Conservation (phyloP, 2,888 invertebrate species). For the Lithodes maja region DNA sequence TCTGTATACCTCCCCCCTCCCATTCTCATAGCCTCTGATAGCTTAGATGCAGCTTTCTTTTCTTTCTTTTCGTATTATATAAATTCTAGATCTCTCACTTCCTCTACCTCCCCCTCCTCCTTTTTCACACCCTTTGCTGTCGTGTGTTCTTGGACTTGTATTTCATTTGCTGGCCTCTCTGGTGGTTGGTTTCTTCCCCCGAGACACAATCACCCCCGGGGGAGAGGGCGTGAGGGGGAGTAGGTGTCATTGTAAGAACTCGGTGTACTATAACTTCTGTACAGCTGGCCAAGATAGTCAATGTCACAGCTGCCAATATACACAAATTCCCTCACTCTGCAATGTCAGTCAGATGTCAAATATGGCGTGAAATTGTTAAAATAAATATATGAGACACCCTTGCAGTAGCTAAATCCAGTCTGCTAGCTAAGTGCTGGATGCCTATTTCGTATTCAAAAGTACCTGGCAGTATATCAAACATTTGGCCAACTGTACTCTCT, state of each 20-base stretch:
- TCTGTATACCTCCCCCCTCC: constrained; percentile 10
- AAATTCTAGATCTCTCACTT: neutral
- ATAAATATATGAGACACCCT: too few relatives aligned
- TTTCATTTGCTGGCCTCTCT: neutral
- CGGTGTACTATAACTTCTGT: neutral
- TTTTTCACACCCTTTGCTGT: neutral
- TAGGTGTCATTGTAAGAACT: neutral
- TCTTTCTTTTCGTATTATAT: neutral
- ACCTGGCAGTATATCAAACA: too few relatives aligned
- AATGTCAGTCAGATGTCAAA: too few relatives aligned
- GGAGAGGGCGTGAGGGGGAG: neutral
- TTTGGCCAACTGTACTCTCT: neutral
- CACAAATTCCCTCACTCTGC: too few relatives aligned
- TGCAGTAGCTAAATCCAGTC: too few relatives aligned
- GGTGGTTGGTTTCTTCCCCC: neutral
- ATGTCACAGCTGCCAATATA: too few relatives aligned
- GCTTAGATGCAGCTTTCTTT: neutral
- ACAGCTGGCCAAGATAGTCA: too few relatives aligned
- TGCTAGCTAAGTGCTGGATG: too few relatives aligned
- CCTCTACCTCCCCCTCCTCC: neutral
- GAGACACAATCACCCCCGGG: neutral
- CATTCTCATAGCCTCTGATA: neutral
- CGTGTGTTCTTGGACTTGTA: constrained; percentile 6
- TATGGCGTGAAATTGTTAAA: too few relatives aligned
- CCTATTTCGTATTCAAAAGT: too few relatives aligned